Percentiles rank a stretch among this genome's conserved stretches.
These are phyloP conservation scores for Drosophila bocqueti DNA, from an alignment of 1,140 invertebrate genomes.

Conservation along the genomic window DNA sequence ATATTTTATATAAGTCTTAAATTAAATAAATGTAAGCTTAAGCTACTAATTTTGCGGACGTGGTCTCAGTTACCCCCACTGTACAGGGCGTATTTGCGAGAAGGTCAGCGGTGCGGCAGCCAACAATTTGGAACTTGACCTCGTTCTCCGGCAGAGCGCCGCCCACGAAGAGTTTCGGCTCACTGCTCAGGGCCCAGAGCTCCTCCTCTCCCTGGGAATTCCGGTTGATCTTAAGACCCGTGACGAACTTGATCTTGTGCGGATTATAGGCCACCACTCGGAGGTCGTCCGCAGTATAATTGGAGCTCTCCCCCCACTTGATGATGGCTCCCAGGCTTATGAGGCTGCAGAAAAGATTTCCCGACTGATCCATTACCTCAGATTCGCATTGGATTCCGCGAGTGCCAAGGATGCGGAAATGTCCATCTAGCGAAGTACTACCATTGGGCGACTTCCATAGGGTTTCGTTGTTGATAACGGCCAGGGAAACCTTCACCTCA, in stretches of 20 bases:
- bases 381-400: slow-evolving; percentile 85
- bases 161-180: slow-evolving; percentile 87
- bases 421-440: background rate
- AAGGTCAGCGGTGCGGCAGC: slow-evolving; percentile 73
- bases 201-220: slow-evolving; percentile 86
- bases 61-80: slow-evolving; percentile 38
- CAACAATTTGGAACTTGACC: slow-evolving; percentile 89
- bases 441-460: slow-evolving; percentile 51
- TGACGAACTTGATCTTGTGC: slow-evolving; percentile 88
- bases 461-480: slow-evolving; percentile 87
- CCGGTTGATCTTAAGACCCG: slow-evolving; percentile 89
- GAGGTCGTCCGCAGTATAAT: slow-evolving; percentile 67
- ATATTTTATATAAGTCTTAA: background rate
- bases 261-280: slow-evolving; percentile 84
- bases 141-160: slow-evolving; percentile 86
- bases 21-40: background rate
- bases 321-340: slow-evolving; percentile 69
- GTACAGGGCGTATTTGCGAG: slow-evolving; percentile 71
- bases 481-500: slow-evolving; percentile 89
- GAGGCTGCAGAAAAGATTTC: slow-evolving; percentile 85
- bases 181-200: slow-evolving; percentile 86
- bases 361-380: slow-evolving; percentile 87
- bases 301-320: slow-evolving; percentile 54
- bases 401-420: slow-evolving; percentile 62
- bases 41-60: background rate